Evolutionary conservation across 2,113 vertebrate genomes (phyloP), one percentile per base, ranked within the genome.

Genomic region (Narcine bancroftii): DNA sequence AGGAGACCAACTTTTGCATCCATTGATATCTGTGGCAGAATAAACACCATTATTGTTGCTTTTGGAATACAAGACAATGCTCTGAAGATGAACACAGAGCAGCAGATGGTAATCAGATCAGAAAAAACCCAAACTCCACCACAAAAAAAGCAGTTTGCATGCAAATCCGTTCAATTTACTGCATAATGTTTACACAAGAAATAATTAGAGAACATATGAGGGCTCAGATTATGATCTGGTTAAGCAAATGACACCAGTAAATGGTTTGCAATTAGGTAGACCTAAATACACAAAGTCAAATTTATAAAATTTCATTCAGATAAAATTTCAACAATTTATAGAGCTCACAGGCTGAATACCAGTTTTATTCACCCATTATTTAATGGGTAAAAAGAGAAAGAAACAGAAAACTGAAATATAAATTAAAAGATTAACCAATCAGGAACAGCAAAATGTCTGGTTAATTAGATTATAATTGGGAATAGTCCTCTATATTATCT

Each of bases 61-160:
- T 50, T 53, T 13, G 45, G 75, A 77, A 21, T 53, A 53, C n/a
- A 63, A 87, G 5, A 87, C 17, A 29, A 21, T 36, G n/a, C 53
- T 60, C 36, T 36, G 33, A 29, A 33, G 81, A 39, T 87, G 36
- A 53, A 63, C 36, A 53, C 81, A 87, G 53, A 36, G 53, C 81
- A 87, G 81, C 81, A 87, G 81, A 87, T 87, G 81, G 81, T 50
- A 87, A 60, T 87, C 81, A 60, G 56, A 87, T 87, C 81, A 87
- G 81, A 36, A 87, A 87, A 63, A 87, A n/a, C n/a, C n/a, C 53
- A 87, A 87, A 87, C 81, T 5, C n/a, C 53, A 36, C 53, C 81
- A 87, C 81, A 60, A 87, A 60, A n/a, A 87, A 87, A 87, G 81
- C 81, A 87, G 81, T 87, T 87, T 87, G 81, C 56, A 63, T 87